Conservation (phyloP, 37 sponge, comb jelly and placozoan genomes). For the Spongilla lacustris region DNA sequence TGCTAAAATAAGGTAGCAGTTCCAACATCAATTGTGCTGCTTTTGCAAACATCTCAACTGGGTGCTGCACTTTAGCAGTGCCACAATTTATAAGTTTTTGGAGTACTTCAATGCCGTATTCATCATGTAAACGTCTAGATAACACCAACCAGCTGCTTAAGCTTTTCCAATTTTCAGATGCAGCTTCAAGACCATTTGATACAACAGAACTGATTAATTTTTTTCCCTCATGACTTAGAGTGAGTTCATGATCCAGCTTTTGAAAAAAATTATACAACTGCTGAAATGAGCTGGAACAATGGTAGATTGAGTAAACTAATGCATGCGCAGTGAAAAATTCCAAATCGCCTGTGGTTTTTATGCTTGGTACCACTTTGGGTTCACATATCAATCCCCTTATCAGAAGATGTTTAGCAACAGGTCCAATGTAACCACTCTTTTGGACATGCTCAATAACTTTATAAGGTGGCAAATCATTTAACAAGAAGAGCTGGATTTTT, state of each 20-base stretch:
- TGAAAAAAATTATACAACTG: neutral
- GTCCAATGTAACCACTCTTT: neutral
- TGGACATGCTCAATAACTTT: neutral
- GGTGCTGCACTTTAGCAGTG: neutral
- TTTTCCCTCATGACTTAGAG: neutral
- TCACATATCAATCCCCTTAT: neutral
- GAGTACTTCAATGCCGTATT: neutral
- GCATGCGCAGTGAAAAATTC: neutral
- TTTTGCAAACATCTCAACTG: neutral
- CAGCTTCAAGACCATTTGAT: neutral
- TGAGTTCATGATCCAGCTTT: neutral
- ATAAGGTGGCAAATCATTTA: neutral
- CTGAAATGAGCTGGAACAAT: neutral
- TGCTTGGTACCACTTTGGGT: neutral
- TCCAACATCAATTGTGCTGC: neutral
- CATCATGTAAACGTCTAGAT: neutral
- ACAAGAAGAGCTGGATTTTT: neutral
- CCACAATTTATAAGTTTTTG: neutral
- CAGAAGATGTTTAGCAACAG: neutral
- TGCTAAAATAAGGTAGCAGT: neutral
- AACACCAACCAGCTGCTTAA: slow-evolving; percentile 1
- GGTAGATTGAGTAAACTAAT: neutral
- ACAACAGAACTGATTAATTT: neutral
- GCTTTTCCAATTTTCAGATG: neutral
- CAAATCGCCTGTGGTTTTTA: neutral